Conservation (phyloP, 2,888 invertebrate species). For the Allygus modestus region DNA sequence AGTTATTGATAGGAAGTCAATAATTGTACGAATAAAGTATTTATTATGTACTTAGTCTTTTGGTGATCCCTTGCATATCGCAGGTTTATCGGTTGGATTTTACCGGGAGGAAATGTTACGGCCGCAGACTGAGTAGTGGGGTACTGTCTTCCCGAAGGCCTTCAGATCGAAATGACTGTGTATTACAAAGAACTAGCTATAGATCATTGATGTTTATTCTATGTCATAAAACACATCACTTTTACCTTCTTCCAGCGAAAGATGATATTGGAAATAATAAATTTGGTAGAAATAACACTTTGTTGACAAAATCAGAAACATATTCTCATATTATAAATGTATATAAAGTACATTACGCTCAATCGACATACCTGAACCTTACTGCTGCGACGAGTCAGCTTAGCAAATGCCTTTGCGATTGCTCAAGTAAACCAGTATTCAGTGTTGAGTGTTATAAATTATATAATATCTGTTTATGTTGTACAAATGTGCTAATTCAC, state of each 20-base stretch:
- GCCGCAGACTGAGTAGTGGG: not conserved
- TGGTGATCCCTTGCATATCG: not conserved
- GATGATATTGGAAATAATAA: too few species aligned
- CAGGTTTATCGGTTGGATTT: not conserved
- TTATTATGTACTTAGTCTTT: conserved; percentile 29
- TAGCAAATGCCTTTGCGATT: conserved; percentile 24
- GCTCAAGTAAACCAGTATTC: conserved; percentile 17
- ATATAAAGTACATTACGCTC: not conserved
- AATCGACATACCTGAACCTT: not conserved
- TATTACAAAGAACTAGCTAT: too few species aligned
- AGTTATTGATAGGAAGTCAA: not conserved
- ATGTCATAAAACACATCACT: too few species aligned
- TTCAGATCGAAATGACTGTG: not conserved
- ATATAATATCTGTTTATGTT: not conserved
- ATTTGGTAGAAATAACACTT: too few species aligned
- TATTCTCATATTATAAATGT: too few species aligned
- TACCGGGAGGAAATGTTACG: not conserved
- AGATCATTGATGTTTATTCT: too few species aligned
- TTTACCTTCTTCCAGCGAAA: too few species aligned
- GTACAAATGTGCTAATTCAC: too few species aligned
- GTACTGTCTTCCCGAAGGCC: conserved; percentile 8
- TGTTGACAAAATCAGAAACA: too few species aligned
- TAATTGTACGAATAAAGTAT: conserved; percentile 8
- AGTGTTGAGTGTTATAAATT: not conserved
- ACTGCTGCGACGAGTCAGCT: not conserved